Conservation (phyloP, 2,888 invertebrate genomes). For the Scaptomyza cyrtandrae region DNA sequence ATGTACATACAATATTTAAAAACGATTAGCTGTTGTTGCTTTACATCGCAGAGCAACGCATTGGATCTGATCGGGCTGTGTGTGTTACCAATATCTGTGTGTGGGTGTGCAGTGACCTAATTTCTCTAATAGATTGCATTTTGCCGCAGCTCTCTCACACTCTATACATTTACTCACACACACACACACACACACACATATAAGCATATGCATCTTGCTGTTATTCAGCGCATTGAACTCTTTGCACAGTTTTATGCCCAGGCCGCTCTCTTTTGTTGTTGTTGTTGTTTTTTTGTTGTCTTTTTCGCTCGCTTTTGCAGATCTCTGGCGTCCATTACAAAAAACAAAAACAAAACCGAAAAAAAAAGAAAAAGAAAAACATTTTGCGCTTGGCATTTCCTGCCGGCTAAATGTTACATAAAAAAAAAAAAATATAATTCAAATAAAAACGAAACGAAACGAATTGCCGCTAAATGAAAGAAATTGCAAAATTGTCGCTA, state of each 20-base stretch:
- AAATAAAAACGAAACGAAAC: slow-evolving; percentile 12
- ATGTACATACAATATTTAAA: slow-evolving; percentile 66
- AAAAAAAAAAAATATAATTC: slow-evolving; percentile 23
- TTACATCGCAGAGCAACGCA: slow-evolving; percentile 33
- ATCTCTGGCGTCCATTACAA: slow-evolving; percentile 29
- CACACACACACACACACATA: slow-evolving; percentile 8
- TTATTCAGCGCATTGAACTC: slow-evolving; percentile 71
- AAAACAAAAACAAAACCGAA: slow-evolving; percentile 6
- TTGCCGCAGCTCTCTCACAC: slow-evolving; percentile 52
- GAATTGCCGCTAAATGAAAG: background rate
- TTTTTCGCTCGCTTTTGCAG: slow-evolving; percentile 19
- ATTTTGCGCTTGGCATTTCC: slow-evolving; percentile 52
- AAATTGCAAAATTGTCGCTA: slow-evolving; percentile 25
- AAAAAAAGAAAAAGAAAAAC: slow-evolving; percentile 16
- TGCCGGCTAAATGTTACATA: slow-evolving; percentile 55
- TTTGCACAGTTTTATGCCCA: slow-evolving; percentile 19
- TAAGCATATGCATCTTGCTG: slow-evolving; percentile 12
- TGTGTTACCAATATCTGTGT: slow-evolving; percentile 72
- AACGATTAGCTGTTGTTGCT: slow-evolving; percentile 41
- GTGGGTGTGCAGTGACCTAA: slow-evolving; percentile 77
- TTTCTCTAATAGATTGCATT: slow-evolving; percentile 76
- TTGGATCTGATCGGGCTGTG: slow-evolving; percentile 46
- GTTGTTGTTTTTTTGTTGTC: no score
- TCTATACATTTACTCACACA: slow-evolving; percentile 6
- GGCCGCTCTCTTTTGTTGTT: background rate